Evolutionary conservation across 2,888 invertebrate genomes (phyloP).

Genomic region (Drosophila basisetae): DNA sequence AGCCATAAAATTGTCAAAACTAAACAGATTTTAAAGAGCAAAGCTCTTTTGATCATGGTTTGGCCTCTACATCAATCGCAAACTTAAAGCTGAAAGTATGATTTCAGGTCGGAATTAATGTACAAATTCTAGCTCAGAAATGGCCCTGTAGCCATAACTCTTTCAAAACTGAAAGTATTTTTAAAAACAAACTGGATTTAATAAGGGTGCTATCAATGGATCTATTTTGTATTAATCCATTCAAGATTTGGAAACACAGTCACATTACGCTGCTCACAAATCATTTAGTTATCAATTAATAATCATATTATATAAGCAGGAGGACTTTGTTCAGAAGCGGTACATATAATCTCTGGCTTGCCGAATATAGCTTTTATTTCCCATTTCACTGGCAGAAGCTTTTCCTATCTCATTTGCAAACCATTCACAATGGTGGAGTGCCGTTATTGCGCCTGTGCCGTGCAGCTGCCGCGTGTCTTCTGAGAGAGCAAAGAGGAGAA

Average conservation of each 20-base stretch:
- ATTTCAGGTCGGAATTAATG: background rate
- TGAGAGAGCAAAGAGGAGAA: constrained; percentile 17
- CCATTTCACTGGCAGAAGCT: constrained; percentile 26
- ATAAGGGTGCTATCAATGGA: background rate
- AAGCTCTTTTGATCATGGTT: background rate
- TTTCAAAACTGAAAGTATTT: background rate
- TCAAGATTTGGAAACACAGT: background rate
- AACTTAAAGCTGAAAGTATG: too few species aligned
- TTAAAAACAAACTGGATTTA: background rate
- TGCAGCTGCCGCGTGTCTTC: constrained; percentile 55
- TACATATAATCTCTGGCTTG: background rate
- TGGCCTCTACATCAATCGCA: background rate
- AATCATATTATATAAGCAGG: background rate
- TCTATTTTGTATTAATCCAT: background rate
- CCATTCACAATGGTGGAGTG: constrained; percentile 31
- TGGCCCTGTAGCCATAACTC: background rate
- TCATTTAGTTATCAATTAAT: background rate
- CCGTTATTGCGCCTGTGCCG: constrained; percentile 55
- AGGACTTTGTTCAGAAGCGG: background rate
- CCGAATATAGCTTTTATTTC: background rate
- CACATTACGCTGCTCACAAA: background rate
- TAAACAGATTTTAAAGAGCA: background rate
- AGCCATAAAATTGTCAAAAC: background rate
- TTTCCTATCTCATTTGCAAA: constrained; percentile 22
- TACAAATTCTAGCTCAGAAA: background rate